Conservation (phyloP, 2,797 vertebrate genomes). For the Falco berigora region DNA sequence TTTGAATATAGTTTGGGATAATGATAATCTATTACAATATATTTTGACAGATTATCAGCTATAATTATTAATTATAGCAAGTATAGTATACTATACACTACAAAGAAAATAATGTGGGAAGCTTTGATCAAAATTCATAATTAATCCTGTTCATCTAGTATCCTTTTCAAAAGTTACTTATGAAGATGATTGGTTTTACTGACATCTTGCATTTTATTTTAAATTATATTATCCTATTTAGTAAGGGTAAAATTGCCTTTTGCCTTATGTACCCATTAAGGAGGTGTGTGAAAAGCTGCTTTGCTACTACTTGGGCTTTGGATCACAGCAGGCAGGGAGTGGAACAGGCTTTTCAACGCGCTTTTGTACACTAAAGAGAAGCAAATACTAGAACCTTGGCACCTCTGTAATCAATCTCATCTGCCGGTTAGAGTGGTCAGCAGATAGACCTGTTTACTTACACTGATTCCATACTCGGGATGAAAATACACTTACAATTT, state of each 20-base stretch:
- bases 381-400: not conserved
- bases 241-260: not conserved
- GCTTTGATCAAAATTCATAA: not conserved
- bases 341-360: not conserved
- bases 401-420: not conserved
- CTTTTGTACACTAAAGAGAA: not conserved
- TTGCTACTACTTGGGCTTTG: not conserved
- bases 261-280: not conserved
- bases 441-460: not conserved
- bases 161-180: not conserved
- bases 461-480: not conserved
- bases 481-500: not conserved
- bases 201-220: not conserved
- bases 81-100: not conserved
- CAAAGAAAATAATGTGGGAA: not conserved
- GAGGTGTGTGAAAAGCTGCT: not conserved
- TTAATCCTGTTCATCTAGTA: not conserved
- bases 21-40: not conserved
- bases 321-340: not conserved
- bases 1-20: not conserved
- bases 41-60: not conserved
- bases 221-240: not conserved
- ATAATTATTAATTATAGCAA: not conserved
- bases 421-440: fast-evolving
- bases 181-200: not conserved